Conservation (phyloP, 2,797 vertebrate species). For the Sebastes diaconus region DNA sequence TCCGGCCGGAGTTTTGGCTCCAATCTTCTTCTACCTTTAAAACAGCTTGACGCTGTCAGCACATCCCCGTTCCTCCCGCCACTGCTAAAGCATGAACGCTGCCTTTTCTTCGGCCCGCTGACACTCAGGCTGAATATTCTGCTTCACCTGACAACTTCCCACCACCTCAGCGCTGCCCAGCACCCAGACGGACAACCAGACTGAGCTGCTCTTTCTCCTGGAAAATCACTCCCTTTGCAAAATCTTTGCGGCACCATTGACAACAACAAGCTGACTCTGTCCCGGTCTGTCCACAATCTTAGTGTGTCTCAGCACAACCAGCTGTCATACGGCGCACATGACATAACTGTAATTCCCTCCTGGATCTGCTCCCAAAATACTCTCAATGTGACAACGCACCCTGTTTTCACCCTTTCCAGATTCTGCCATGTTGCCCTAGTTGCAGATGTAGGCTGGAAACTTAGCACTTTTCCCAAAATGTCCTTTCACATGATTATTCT, state of each 20-base stretch:
- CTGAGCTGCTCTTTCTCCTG: conserved; percentile 7
- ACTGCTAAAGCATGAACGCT: conserved; percentile 8
- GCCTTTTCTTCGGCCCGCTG: conserved; percentile 34
- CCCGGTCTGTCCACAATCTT: conserved; percentile 8
- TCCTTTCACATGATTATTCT: conserved; percentile 3
- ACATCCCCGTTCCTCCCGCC: background rate
- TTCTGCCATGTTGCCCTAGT: conserved; percentile 6
- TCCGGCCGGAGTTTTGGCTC: background rate
- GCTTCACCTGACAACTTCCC: conserved; percentile 35
- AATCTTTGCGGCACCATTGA: background rate
- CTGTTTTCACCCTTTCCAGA: conserved; percentile 18
- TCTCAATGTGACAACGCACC: conserved; percentile 33
- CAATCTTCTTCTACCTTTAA: background rate
- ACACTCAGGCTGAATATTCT: conserved; percentile 26
- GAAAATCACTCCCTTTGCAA: conserved; percentile 18
- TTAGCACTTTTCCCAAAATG: background rate
- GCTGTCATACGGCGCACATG: conserved; percentile 22
- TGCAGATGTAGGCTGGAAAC: conserved; percentile 9
- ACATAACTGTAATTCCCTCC: conserved; percentile 24
- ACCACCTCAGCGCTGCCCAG: background rate
- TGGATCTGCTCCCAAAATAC: conserved; percentile 39
- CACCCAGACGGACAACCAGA: background rate
- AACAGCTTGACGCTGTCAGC: conserved; percentile 44
- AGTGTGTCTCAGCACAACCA: conserved; percentile 27
- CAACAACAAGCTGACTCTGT: conserved; percentile 7